Conservation (phyloP, 2,888 invertebrate genomes). For the Hydrotaea diabolus region DNA sequence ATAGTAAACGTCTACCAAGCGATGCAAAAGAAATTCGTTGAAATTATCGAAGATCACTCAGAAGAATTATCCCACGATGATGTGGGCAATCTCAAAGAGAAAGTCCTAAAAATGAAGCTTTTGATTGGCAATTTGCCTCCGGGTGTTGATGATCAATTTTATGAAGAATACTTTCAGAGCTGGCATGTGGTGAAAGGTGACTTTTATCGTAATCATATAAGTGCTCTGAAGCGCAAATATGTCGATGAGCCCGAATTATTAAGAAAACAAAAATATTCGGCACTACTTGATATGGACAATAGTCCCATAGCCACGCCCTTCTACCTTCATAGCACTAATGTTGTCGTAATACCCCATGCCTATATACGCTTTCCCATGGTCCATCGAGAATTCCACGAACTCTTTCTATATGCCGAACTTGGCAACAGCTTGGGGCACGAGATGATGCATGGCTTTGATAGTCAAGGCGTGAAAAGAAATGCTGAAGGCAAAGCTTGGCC, state of each 20-base stretch:
- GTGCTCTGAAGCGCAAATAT: slow-evolving; percentile 68
- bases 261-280: not conserved
- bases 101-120: slow-evolving; percentile 70
- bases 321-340: slow-evolving; percentile 61
- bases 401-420: slow-evolving; percentile 68
- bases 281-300: not conserved
- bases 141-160: slow-evolving; percentile 68
- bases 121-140: slow-evolving; percentile 75
- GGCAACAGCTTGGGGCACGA: slow-evolving; percentile 71
- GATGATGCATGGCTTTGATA: slow-evolving; percentile 71
- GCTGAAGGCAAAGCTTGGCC: slow-evolving; percentile 66
- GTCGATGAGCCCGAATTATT: slow-evolving; percentile 31
- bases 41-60: slow-evolving; percentile 68
- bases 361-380: slow-evolving; percentile 67
- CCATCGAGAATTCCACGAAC: slow-evolving; percentile 58
- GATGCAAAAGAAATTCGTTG: slow-evolving; percentile 70
- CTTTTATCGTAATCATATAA: slow-evolving; percentile 74
- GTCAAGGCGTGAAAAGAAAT: slow-evolving; percentile 69
- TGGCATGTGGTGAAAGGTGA: slow-evolving; percentile 51
- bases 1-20: slow-evolving; percentile 71
- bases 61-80: slow-evolving; percentile 65
- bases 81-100: slow-evolving; percentile 67
- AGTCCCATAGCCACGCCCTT: slow-evolving; percentile 45
- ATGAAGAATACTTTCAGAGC: slow-evolving; percentile 53
- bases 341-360: slow-evolving; percentile 68